Base-by-base conservation (phyloP, 2,797 vertebrate species). In the Serranus cabrilla region DNA sequence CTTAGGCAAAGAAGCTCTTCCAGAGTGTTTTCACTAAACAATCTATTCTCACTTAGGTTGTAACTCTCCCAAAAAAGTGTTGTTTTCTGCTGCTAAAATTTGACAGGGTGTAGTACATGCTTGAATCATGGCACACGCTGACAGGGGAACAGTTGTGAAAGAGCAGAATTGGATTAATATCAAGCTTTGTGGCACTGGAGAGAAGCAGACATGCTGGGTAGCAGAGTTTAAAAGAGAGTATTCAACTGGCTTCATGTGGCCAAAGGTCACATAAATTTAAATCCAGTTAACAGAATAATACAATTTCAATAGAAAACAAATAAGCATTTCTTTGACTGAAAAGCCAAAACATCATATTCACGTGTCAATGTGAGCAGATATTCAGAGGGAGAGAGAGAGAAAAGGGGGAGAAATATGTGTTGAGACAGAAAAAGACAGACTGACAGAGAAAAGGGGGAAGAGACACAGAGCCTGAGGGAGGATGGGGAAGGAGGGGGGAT, bases 21-120 rank as follows among this genome's bases (percentile, higher is more conserved):
- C 66, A 75, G 37, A 74, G 50, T 91, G 92, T 91, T 92, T 93
- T 91, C 81, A 84, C 85, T 78, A 92, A 93, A 92, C 91, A 91
- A 83, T 85, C 81, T 78, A 76, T 79, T 90, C 80, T 88, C 71
- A 60, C 74, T 82, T 46, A 64, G 71, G 87, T 91, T 91, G 89
- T 93, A 90, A 90, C 68, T 87, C 71, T 77, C 72, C 59, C 23
- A 34, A 76, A 79, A 80, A 76, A 78, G 31, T 76, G 71, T 75
- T 82, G 72, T 80, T 84, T 83, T 85, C 71, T 72, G 20, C 58
- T 60, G 45, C 65, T 74, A 68, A 71, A 81, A 81, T 77, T 27
- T 90, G 85, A 91, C 89, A 89, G 76, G 71, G 74, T 89, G 78
- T 77, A 75, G 86, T 74, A 70, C 60, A 84, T 76, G 27, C 78